These are phyloP conservation scores for Aythya baeri DNA, from an alignment of 2,113 vertebrate genomes.

Conservation along the genomic window DNA sequence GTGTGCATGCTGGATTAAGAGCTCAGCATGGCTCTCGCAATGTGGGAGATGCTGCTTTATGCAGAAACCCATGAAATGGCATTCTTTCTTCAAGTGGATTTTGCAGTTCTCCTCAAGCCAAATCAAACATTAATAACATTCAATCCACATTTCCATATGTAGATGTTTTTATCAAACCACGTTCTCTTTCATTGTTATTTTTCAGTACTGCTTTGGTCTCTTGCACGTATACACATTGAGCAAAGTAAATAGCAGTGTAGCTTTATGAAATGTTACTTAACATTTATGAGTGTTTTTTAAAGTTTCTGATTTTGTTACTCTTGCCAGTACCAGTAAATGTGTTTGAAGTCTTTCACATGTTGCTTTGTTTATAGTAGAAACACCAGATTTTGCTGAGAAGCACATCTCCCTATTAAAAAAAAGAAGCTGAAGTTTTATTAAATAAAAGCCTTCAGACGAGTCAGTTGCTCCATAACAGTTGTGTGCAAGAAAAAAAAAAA, in stretches of 20 bases:
- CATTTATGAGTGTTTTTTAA: slow-evolving; percentile 49
- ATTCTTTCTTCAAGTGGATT: background rate
- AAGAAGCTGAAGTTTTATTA: slow-evolving; percentile 36
- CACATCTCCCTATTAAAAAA: slow-evolving; percentile 56
- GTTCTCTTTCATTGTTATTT: slow-evolving; percentile 25
- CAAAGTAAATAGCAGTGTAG: slow-evolving; percentile 25
- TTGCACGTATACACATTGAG: background rate
- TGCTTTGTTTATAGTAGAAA: slow-evolving; percentile 55
- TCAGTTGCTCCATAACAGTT: slow-evolving; percentile 71
- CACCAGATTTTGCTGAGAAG: slow-evolving; percentile 59
- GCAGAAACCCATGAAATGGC: background rate
- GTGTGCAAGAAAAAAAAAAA: slow-evolving; percentile 32
- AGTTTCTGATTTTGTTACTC: slow-evolving; percentile 36
- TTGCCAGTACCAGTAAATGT: slow-evolving; percentile 59
- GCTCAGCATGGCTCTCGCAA: accelerated
- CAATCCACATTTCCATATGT: slow-evolving; percentile 31
- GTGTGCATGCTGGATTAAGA: background rate
- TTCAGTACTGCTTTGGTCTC: slow-evolving; percentile 12
- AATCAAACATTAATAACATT: slow-evolving; percentile 42
- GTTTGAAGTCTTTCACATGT: slow-evolving; percentile 61
- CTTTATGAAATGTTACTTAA: slow-evolving; percentile 57
- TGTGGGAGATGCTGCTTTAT: background rate
- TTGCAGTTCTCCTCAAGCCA: slow-evolving; percentile 11
- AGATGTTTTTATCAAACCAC: slow-evolving; percentile 42
- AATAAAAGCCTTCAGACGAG: slow-evolving; percentile 69